Conservation (phyloP, 2,888 invertebrate species). For the Polymixis lichenea region DNA sequence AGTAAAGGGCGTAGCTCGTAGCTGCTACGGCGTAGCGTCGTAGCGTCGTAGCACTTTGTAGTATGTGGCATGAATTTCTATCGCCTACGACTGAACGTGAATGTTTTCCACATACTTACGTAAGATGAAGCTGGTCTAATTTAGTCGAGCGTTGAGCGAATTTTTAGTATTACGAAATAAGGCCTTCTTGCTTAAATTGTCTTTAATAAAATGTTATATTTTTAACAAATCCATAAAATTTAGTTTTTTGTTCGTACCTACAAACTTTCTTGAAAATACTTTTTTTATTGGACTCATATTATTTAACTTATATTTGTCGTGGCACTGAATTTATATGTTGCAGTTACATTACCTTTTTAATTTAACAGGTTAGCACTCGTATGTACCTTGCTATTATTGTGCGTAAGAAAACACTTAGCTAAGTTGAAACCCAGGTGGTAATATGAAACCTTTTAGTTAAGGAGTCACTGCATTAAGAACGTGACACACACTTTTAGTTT, state of each 20-base stretch:
- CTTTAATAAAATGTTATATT: not conserved
- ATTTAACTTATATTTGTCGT: not conserved
- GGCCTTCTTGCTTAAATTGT: not conserved
- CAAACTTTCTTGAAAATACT: no score
- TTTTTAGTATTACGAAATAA: not conserved
- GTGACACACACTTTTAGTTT: not conserved
- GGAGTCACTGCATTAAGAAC: not conserved
- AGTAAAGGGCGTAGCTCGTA: conserved; percentile 51
- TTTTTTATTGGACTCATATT: not conserved
- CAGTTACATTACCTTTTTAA: conserved; percentile 12
- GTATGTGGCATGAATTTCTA: conserved; percentile 47
- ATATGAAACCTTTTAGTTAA: conserved; percentile 51
- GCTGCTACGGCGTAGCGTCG: conserved; percentile 60
- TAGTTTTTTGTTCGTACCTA: not conserved
- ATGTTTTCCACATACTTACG: conserved; percentile 38
- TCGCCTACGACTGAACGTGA: conserved; percentile 21
- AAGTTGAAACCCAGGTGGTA: conserved; percentile 12
- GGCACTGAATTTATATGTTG: not conserved
- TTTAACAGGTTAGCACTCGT: not conserved
- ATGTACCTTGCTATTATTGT: not conserved
- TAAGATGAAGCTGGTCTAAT: conserved; percentile 12
- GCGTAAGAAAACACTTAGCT: conserved; percentile 27
- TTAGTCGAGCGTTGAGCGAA: conserved; percentile 27
- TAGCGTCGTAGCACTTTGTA: conserved; percentile 49
- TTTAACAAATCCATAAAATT: not conserved